Base-by-base conservation (phyloP, 2,888 invertebrate species). In the Trimorus sp. region DNA sequence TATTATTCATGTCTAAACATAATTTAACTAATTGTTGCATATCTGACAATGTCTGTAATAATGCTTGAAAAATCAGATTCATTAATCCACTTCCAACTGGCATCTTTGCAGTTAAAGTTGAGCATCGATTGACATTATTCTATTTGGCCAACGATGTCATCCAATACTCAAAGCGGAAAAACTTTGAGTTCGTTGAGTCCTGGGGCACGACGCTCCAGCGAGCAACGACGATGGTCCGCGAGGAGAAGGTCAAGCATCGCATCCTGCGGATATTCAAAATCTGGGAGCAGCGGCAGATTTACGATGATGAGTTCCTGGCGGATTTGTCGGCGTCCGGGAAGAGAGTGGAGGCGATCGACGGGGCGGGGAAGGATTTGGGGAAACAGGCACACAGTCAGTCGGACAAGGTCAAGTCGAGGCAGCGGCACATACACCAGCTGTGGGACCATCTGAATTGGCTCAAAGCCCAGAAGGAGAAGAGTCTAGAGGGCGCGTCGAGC, bases 121-220 rank as follows among this genome's bases (percentile, higher is more conserved):
- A 97, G 87, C 98, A 98, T 90, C 94, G 98, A 63, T 92, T 99
- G 68, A 96, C 96, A 0, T 92, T 99, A 56, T 98, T 99, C 91
- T 98, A 99, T 4, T 26, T 99, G 89, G 98, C 98, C 15, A 99
- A 99, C 92, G 99, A 99, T 94, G 98, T 99, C 69, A 97, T 99
- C 86, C 99, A 99, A 91, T 98, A 98, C 91, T 97, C 98, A 84
- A 98, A 98, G 90, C 93, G 98, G 86, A 98, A 98, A 92, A 96
- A 96, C 82, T 96, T 96, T 89, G 96, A 97, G 85, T 97, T 97
- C 92, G 97, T 97, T 12, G 97, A 97, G 86, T 96, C 97, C 87
- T 99, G 98, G 96, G 97, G 97, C 49, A 96, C 97, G 49, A 96
- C 97, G 76, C 93, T 99, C 68, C 97, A 97, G 91, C 96, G 98